A percentile compares a stretch with the other conserved stretches of the same genome.
Evolutionary conservation across 35 echinoderm and acorn worm species (phyloP).

Genomic region (Apostichopus parvimensis): DNA sequence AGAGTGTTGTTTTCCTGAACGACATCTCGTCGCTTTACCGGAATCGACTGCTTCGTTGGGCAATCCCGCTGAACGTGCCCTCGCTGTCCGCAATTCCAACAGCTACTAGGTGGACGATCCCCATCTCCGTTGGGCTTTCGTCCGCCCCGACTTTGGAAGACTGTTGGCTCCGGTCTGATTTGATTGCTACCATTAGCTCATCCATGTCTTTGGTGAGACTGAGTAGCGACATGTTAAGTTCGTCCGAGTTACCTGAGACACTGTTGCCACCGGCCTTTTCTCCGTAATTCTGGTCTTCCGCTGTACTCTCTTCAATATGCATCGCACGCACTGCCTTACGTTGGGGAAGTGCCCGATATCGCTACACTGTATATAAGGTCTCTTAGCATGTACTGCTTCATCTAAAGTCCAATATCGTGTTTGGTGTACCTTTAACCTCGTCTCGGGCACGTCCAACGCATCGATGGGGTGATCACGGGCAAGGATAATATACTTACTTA

Average conservation of each 20-base stretch:
- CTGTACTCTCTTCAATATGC: not conserved
- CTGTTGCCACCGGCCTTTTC: not conserved
- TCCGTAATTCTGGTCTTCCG: not conserved
- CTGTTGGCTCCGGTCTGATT: not conserved
- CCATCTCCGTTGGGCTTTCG: not conserved
- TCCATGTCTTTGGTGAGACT: not conserved
- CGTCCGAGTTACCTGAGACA: not conserved
- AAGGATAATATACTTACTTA: not conserved
- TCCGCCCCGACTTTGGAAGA: not conserved
- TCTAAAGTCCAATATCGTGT: too few species aligned
- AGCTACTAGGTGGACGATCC: not conserved
- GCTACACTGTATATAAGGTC: conserved; percentile 43
- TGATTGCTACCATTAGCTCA: not conserved
- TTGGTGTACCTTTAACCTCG: too few species aligned
- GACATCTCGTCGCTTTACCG: not conserved
- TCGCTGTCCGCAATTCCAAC: not conserved
- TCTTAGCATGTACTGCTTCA: conserved; percentile 25
- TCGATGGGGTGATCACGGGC: not conserved
- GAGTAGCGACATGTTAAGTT: not conserved
- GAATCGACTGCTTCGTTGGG: not conserved
- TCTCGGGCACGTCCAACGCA: conserved; percentile 2
- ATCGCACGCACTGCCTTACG: not conserved
- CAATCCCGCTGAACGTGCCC: not conserved
- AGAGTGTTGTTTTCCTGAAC: not conserved
- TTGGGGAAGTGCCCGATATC: not conserved